Evolutionary conservation across 2,888 invertebrate genomes (phyloP), one percentile per base, ranked within the genome.

Genomic region (Hemaris fuciformis): DNA sequence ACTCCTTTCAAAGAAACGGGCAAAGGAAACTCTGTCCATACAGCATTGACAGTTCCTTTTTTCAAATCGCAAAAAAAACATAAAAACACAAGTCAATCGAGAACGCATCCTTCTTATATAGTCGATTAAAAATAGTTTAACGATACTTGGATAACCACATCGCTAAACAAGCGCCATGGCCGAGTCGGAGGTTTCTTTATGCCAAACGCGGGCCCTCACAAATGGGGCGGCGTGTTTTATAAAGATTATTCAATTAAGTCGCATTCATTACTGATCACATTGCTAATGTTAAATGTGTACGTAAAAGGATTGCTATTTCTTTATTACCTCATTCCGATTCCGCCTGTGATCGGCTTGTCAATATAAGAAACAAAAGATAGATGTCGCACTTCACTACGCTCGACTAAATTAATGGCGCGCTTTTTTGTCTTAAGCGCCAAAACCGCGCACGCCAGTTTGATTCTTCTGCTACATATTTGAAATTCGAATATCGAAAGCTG

Each of bases 351-450:
- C 74, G 77, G 76, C 80, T 78, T 79, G 82, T 84, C 80, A 80
- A 85, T 83, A 79, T 79, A 80, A 81, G 80, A 83, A 84, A 82
- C 83, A 77, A 71, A 81, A 85, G 82, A 85, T 83, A 81, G 83
- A 87, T 85, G 83, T 69, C 66, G 80, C 77, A 82, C 80, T 83
- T 79, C 75, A 74, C 75, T 73, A 69, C 73, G 72, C 73, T 73
- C 76, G 73, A 76, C 80, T 81, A 84, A 82, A 53, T 53, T 84
- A 80, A 83, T 81, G 75, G 45, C 57, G 42, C 15, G 23, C 53
- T 38, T 62, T 60, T 48, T 53, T 58, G 42, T 48, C 59, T 18
- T 57, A 62, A 64, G 45, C 57, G 22, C 27, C 64, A 38, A 38
- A 41, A 59, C 66, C 63, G 60, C 59, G 63, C 64, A 45, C 60